Base-by-base conservation (phyloP, 2,797 vertebrate genomes). In the Spinus olivaceus region DNA sequence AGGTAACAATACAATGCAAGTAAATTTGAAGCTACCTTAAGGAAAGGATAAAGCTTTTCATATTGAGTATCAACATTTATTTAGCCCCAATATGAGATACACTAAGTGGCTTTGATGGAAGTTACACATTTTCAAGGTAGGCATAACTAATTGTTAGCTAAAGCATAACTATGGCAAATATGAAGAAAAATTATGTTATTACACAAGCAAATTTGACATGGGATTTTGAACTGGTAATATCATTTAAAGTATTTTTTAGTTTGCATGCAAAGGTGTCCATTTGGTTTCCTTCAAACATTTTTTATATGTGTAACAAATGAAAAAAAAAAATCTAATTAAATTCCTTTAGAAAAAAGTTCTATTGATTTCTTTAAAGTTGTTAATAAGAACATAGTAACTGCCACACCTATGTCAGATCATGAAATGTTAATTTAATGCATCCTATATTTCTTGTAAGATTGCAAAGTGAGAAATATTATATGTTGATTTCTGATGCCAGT, bases 401-500 rank as follows among this genome's bases (percentile, higher is more conserved):
- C 10, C 44, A 47, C 21, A 77, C 8, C 33, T 56, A 6, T 70
- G 22, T 53, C 64, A 93, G 64, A 87, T 66, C 11, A 22, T 73
- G 60, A 94, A 92, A 91, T 73, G 42, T 30, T 86, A 84, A 65
- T 81, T 61, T 79, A 66, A 59, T 70, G 35, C 51, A 44, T 37
- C 11, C 2, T 70, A 25, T 77, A 93, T 84, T 85, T 92, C 71
- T 88, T 81, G 19, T 56, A 70, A 27, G 22, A 71, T 30, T 85
- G 47, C 22, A 80, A 51, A 54, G 15, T 28, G 25, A 60, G 10
- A 9, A 71, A 66, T 2, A 32, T 77, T 82, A 53, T 65, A 54
- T 91, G 61, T 92, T 95, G 71, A 88, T 74, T 87, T 89, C 87
- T 91, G 49, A 74, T 94, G 35, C 37, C 53, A 70, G 53, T 73